Percentiles rank a stretch among this genome's conserved stretches.
These are phyloP conservation scores for Eulemur coronatus DNA, from an alignment of 2,797 vertebrate genomes.

Conservation along the genomic window DNA sequence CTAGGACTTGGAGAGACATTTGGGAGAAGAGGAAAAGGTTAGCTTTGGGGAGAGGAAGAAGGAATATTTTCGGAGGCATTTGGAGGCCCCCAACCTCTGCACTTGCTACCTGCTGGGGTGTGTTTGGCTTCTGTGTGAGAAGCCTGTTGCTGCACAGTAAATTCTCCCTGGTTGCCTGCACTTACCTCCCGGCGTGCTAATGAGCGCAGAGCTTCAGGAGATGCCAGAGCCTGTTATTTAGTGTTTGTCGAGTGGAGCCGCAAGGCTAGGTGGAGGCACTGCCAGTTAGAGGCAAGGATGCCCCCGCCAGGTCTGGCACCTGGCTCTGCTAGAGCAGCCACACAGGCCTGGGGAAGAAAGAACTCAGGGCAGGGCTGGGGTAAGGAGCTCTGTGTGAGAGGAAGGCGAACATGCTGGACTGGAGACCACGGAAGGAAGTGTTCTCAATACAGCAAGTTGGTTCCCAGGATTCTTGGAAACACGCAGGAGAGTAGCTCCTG, in stretches of 20 bases:
- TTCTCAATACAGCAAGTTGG: background rate
- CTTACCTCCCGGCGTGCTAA: conserved; percentile 73
- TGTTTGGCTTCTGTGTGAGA: conserved; percentile 61
- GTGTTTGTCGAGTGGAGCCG: conserved; percentile 56
- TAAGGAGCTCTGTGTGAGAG: background rate
- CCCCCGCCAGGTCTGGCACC: background rate
- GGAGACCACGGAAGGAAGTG: background rate
- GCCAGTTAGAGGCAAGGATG: background rate
- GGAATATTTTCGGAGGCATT: background rate
- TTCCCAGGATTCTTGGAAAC: background rate
- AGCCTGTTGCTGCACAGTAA: conserved; percentile 71
- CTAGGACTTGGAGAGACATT: background rate
- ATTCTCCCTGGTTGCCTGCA: conserved; percentile 71
- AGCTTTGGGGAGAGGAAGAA: background rate
- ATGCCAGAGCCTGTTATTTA: conserved; percentile 66
- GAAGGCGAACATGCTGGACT: background rate
- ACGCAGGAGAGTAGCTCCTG: background rate
- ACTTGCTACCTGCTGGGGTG: conserved; percentile 68
- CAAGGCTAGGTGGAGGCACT: conserved; percentile 9
- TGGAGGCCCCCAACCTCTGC: conserved; percentile 19
- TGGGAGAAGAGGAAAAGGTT: background rate
- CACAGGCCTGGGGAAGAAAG: background rate
- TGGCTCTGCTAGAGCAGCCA: background rate
- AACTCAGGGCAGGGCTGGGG: background rate
- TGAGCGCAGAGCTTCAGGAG: conserved; percentile 65